A percentile compares a stretch with the other conserved stretches of the same genome.
These are phyloP conservation scores for Tapera naevia DNA, from an alignment of 2,797 vertebrate species.

Conservation along the genomic window DNA sequence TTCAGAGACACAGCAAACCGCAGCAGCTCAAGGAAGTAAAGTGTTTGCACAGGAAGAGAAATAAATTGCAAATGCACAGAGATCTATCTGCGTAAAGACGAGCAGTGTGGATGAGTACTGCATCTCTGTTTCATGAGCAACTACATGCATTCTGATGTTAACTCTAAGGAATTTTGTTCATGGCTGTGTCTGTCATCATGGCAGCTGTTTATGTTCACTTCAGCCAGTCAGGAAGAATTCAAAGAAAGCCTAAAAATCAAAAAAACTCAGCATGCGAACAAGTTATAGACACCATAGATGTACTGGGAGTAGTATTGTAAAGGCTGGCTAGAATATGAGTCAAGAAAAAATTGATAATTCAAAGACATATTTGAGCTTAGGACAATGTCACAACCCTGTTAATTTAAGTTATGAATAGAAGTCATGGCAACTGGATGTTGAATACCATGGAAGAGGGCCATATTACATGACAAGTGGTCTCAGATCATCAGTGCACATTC, in stretches of 20 bases:
- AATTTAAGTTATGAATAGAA: not conserved
- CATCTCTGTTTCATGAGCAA: not conserved
- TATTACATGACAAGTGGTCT: not conserved
- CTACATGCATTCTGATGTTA: not conserved
- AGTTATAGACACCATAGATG: not conserved
- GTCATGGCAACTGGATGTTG: not conserved
- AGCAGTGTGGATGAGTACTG: not conserved
- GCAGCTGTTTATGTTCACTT: not conserved
- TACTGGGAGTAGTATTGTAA: not conserved
- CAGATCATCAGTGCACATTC: not conserved
- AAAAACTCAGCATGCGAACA: not conserved
- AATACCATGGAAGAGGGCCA: not conserved
- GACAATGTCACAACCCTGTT: not conserved
- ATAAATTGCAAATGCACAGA: not conserved
- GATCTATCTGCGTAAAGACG: not conserved
- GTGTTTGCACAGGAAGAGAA: not conserved
- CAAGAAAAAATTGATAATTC: not conserved
- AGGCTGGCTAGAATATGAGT: not conserved
- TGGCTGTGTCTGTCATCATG: not conserved
- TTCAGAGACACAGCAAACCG: not conserved
- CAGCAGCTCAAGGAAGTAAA: not conserved
- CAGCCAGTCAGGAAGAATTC: not conserved
- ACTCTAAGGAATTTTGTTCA: not conserved
- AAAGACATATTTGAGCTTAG: not conserved
- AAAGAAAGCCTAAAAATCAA: not conserved